Percentiles rank a stretch among this genome's conserved stretches.
Conservation (phyloP, 2,888 invertebrate species). For the Amphipoea lucens region DNA sequence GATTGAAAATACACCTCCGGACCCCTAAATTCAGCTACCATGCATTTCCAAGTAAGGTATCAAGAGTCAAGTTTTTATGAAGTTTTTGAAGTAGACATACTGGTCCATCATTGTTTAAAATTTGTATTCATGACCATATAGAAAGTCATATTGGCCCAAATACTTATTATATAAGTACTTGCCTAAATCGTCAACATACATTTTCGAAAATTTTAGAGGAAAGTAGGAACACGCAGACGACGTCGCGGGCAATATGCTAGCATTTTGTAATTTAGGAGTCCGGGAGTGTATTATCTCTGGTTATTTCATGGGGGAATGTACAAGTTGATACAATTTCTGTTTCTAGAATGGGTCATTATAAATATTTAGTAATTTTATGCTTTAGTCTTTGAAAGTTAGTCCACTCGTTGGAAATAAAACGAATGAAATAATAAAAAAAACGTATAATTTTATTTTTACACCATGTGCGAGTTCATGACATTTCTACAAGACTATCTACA, state of each 20-base stretch:
- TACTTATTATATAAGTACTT: no score
- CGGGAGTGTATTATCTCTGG: not conserved
- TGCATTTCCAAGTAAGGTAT: not conserved
- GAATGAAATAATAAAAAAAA: constrained; percentile 54
- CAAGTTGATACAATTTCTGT: constrained; percentile 69
- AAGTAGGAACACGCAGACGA: no score
- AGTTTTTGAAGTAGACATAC: not conserved
- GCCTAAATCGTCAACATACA: no score
- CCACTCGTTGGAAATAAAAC: constrained; percentile 80
- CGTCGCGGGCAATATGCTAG: no score
- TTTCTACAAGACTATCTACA: constrained; percentile 63
- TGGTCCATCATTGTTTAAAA: not conserved
- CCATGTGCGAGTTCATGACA: constrained; percentile 31
- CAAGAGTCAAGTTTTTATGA: not conserved
- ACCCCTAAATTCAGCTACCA: no score
- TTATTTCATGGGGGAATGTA: constrained; percentile 32
- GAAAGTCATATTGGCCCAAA: not conserved
- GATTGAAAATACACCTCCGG: constrained; percentile 2
- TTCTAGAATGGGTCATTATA: constrained; percentile 73
- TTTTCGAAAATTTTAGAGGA: no score
- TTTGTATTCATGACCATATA: not conserved
- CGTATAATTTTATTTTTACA: constrained; percentile 67
- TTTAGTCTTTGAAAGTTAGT: constrained; percentile 72
- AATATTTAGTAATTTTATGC: constrained; percentile 69
- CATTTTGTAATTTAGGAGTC: not conserved